Percentiles rank a stretch among this genome's conserved stretches.
Conservation (phyloP, 2,113 vertebrate genomes). For the Balaeniceps rex region DNA sequence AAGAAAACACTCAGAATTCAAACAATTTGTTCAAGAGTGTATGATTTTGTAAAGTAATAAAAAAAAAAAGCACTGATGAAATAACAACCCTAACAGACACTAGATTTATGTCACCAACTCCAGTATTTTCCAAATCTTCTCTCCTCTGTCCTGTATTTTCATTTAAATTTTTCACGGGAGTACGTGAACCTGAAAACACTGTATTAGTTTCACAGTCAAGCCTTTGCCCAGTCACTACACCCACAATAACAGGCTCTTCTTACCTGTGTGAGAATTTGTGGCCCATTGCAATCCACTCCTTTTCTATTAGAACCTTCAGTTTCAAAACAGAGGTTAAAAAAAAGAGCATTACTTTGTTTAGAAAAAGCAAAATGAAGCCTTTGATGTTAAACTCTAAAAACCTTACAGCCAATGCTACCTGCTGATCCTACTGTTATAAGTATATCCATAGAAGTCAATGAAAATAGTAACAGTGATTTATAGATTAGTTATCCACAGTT, state of each 20-base stretch:
- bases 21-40: background rate
- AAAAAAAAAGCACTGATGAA: background rate
- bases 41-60: background rate
- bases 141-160: background rate
- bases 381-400: background rate
- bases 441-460: background rate
- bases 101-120: background rate
- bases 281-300: conserved; percentile 81
- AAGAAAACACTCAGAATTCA: background rate
- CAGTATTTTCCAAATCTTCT: background rate
- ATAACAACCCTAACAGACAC: background rate
- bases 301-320: conserved; percentile 77
- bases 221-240: background rate
- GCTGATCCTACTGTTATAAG: background rate
- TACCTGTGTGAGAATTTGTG: conserved; percentile 83
- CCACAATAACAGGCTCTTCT: background rate
- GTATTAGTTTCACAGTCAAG: background rate
- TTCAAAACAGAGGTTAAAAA: background rate
- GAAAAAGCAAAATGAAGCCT: background rate
- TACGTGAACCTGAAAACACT: background rate
- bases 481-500: background rate
- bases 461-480: background rate
- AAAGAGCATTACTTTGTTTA: background rate
- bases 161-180: background rate
- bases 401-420: background rate